Percentiles rank a stretch among this genome's conserved stretches.
Conservation (phyloP, 2,113 vertebrate genomes). For the Paracanthobrama guichenoti region DNA sequence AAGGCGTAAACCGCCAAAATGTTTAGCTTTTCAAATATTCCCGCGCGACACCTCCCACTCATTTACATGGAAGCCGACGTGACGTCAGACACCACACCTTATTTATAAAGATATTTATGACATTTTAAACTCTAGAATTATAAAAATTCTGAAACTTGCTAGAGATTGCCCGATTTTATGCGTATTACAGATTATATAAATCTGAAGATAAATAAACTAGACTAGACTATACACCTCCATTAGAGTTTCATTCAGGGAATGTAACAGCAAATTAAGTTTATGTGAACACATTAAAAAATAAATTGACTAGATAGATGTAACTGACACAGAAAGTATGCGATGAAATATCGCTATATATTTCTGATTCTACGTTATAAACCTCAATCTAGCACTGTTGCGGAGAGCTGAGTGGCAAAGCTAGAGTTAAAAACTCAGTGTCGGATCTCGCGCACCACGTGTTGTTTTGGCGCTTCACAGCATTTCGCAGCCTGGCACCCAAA, state of each 20-base stretch:
- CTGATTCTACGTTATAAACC: neutral
- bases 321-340: neutral
- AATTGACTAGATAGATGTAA: neutral
- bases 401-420: neutral
- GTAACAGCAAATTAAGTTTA: neutral
- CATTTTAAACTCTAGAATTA: neutral
- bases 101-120: too few species aligned
- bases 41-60: neutral
- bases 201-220: neutral
- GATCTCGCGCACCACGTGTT: conserved; percentile 29
- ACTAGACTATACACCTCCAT: neutral
- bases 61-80: neutral
- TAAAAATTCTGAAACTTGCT: too few species aligned
- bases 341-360: neutral
- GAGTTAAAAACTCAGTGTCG: neutral
- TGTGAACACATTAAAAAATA: neutral
- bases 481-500: neutral
- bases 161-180: too few species aligned
- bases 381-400: neutral
- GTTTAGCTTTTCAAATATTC: neutral
- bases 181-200: neutral
- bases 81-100: neutral
- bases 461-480: conserved; percentile 20
- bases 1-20: neutral
- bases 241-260: neutral